phyloP scores from a whole-genome alignment of 2,888 invertebrate genomes.

The Nomada fucata region DNA sequence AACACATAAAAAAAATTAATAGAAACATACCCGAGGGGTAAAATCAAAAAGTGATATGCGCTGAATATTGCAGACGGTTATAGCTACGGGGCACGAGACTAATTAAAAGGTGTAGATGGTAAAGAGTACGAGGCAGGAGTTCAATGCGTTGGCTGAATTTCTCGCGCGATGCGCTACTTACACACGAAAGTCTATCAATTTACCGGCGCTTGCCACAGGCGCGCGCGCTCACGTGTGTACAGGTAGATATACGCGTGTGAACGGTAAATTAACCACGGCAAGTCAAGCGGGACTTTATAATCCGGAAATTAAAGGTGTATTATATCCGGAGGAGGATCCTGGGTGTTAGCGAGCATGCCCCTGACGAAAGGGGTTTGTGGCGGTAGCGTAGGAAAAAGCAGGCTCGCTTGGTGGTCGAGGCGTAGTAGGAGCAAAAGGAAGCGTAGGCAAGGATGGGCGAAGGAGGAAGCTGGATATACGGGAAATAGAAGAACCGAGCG shows the following conservation, averaged over 20 bases:
- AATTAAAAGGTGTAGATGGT: neutral
- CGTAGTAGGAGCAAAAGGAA: conserved; percentile 48
- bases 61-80: neutral
- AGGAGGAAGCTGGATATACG: conserved; percentile 57
- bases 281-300: conserved; percentile 81
- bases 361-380: conserved; percentile 19
- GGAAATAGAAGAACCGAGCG: conserved; percentile 73
- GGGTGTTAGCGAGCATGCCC: conserved; percentile 25
- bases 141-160: conserved; percentile 18
- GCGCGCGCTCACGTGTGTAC: too few relatives aligned
- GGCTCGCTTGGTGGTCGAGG: conserved; percentile 24
- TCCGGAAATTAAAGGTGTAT: conserved; percentile 83
- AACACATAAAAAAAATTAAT: neutral
- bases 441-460: conserved; percentile 40
- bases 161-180: conserved; percentile 19
- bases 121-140: neutral
- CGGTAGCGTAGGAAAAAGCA: conserved; percentile 38
- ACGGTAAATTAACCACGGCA: conserved; percentile 78
- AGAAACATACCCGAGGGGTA: neutral
- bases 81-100: neutral
- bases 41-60: conserved; percentile 25
- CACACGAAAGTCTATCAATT: conserved; percentile 14
- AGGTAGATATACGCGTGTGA: conserved; percentile 73
- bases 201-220: conserved; percentile 15
- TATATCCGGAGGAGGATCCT: conserved; percentile 76